Evolutionary conservation across 2,888 invertebrate genomes (phyloP), one percentile per base, ranked within the genome.

Genomic region (Phaedon cochleariae): DNA sequence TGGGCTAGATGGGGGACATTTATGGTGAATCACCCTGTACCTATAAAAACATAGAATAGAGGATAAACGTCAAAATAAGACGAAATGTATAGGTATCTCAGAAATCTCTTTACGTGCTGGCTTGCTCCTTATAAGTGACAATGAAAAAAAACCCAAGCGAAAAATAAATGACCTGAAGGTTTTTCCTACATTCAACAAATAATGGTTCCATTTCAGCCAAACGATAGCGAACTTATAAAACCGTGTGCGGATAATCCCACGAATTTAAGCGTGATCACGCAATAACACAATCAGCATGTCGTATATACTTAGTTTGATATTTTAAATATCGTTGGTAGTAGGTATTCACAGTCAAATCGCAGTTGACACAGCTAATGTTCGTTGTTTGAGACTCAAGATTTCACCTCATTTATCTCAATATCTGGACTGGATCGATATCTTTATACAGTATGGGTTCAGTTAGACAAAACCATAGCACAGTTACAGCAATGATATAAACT

Each of bases 241-340:
- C 26, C 57, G 57, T 22, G 41, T 10, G 1, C 2, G 46, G 41
- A 37, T 46, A 45, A 57, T 57, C 41, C 41, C 41, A 41, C 41
- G 6, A 41, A 15, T 15, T 41, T 15, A 15, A 41, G 41, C 41
- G 15, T 15, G 41, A 41, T 41, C 41, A 41, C 41, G 41, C 41
- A 41, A 41, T 41, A 57, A 26, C 57, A 57, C 57, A 57, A 57
- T 57, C 57, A 57, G 46, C 45, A 57, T 57, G 57, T 57, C 57
- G 57, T 26, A 45, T 57, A 18, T 46, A 57, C 41, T 7, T 26
- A 26, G 26, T 26, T 26, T 26, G n/a, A n/a, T n/a, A n/a, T n/a
- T n/a, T n/a, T n/a, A n/a, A n/a, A n/a, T n/a, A n/a, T n/a, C n/a
- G n/a, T n/a, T n/a, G n/a, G n/a, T n/a, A n/a, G n/a, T 6, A 7